These are phyloP conservation scores for Pammene fasciana DNA, from an alignment of 2,888 invertebrate species.

Conservation along the genomic window DNA sequence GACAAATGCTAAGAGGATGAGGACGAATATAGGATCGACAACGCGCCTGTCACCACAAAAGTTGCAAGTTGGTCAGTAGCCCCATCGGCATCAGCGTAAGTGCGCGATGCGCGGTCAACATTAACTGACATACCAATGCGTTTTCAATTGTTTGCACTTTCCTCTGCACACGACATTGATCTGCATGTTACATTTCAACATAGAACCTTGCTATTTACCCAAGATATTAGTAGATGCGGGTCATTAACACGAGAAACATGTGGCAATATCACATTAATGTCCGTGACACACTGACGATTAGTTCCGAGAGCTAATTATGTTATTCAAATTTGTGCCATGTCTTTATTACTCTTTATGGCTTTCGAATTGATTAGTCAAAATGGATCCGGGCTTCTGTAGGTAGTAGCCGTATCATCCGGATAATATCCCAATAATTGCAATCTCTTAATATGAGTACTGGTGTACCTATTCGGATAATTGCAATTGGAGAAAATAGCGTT, in stretches of 20 bases:
- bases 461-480: no score
- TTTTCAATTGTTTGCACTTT: slow-evolving; percentile 43
- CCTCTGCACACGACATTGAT: slow-evolving; percentile 51
- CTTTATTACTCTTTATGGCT: not conserved
- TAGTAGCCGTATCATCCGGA: no score
- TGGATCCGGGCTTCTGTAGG: not conserved
- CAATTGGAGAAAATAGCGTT: no score
- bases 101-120: not conserved
- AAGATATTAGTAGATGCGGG: slow-evolving; percentile 57
- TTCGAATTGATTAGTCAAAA: not conserved
- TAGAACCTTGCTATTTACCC: slow-evolving; percentile 54
- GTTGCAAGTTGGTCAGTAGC: no score
- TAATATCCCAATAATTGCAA: no score
- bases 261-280: slow-evolving; percentile 48
- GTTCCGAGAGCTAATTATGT: slow-evolving; percentile 22
- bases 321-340: slow-evolving; percentile 14
- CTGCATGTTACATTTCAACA: slow-evolving; percentile 46
- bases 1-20: no score
- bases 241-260: slow-evolving; percentile 59
- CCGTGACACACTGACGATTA: slow-evolving; percentile 41
- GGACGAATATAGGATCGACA: no score
- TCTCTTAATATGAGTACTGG: no score
- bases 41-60: no score
- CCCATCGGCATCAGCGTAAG: not conserved
- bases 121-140: slow-evolving; percentile 1